Percentiles rank a stretch among this genome's conserved stretches.
Evolutionary conservation across 1,140 invertebrate genomes (phyloP).

Genomic region (Triops longicaudatus): DNA sequence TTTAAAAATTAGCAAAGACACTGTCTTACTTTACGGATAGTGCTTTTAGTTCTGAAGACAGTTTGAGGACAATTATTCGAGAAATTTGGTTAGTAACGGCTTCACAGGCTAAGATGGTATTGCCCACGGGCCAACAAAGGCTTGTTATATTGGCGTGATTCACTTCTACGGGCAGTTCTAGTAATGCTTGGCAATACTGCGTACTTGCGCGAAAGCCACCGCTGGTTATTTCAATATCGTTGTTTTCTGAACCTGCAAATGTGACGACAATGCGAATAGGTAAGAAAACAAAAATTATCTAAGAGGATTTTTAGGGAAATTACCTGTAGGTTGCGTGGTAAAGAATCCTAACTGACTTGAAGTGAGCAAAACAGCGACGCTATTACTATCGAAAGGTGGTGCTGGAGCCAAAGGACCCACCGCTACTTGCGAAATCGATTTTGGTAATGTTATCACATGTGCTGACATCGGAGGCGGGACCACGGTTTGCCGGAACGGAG

Average conservation of each 20-base stretch:
- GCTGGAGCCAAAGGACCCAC: background rate
- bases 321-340: background rate
- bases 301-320: too few species aligned
- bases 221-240: background rate
- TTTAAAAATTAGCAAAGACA: background rate
- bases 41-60: background rate
- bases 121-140: background rate
- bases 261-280: background rate
- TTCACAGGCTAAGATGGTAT: background rate
- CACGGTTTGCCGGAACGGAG: conserved; percentile 58
- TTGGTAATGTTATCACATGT: conserved; percentile 47
- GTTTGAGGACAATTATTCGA: background rate
- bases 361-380: background rate
- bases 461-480: conserved; percentile 77
- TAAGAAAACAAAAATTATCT: background rate
- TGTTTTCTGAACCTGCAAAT: background rate
- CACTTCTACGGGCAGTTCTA: background rate
- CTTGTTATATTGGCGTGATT: background rate
- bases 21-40: background rate
- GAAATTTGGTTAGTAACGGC: background rate
- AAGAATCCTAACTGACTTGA: conserved; percentile 1
- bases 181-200: background rate
- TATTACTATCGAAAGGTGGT: conserved; percentile 9
- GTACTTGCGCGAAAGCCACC: background rate
- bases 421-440: conserved; percentile 16